Conservation (phyloP, 2,113 vertebrate species). For the Malaclemys terrapin region DNA sequence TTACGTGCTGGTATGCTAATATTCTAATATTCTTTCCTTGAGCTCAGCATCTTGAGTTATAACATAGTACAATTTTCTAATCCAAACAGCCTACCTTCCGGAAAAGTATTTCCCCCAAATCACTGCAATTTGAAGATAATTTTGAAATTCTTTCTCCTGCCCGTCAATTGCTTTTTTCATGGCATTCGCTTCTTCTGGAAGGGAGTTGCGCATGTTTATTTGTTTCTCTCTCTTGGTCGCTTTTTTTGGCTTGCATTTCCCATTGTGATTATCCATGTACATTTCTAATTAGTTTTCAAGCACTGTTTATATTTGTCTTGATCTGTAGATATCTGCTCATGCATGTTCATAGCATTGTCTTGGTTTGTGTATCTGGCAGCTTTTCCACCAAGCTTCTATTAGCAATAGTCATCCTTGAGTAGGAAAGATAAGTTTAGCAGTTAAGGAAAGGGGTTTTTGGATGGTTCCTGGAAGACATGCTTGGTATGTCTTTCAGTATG, state of each 20-base stretch:
- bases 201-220: background rate
- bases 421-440: background rate
- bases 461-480: constrained; percentile 19
- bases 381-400: background rate
- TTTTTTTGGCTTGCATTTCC: background rate
- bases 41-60: background rate
- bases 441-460: background rate
- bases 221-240: background rate
- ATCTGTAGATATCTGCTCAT: background rate
- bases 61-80: constrained; percentile 36
- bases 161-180: constrained; percentile 15
- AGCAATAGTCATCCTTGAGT: constrained; percentile 1
- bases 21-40: constrained; percentile 11
- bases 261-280: background rate
- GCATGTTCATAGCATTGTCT: background rate
- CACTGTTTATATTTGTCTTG: background rate
- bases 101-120: constrained; percentile 1
- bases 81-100: background rate
- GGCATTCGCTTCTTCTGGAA: background rate
- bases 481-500: constrained; percentile 12
- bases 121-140: background rate
- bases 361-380: constrained; percentile 3
- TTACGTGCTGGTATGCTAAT: background rate
- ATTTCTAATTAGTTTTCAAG: constrained; percentile 37
- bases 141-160: background rate